Evolutionary conservation across 2,797 vertebrate genomes (phyloP).

Genomic region (Tolypeutes matacus): DNA sequence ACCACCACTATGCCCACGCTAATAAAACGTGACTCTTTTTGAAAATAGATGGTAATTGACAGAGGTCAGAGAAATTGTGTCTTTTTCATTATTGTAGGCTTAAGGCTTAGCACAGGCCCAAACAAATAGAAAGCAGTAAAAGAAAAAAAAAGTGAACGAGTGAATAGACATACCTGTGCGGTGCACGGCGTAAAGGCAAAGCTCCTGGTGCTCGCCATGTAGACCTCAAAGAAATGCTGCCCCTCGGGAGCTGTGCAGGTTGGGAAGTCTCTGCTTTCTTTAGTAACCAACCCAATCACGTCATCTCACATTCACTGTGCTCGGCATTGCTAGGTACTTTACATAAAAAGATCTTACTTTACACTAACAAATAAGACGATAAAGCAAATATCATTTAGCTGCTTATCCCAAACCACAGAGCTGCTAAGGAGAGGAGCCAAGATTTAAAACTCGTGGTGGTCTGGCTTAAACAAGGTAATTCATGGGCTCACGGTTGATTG

Average conservation of each 20-base stretch:
- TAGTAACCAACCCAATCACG: neutral
- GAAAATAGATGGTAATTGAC: neutral
- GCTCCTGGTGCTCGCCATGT: neutral
- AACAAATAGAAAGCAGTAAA: neutral
- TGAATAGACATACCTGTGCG: neutral
- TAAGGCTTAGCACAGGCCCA: neutral
- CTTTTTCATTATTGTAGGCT: neutral
- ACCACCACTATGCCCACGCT: neutral
- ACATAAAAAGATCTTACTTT: neutral
- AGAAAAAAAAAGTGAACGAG: neutral
- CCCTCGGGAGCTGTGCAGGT: neutral
- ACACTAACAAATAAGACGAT: neutral
- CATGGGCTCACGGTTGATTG: no score
- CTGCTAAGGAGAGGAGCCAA: neutral
- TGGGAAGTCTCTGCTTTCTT: neutral
- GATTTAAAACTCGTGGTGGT: neutral
- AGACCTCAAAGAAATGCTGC: neutral
- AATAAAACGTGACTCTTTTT: conserved; percentile 3
- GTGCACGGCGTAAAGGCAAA: neutral
- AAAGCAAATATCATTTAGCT: neutral
- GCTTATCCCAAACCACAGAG: neutral
- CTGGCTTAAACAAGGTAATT: no score
- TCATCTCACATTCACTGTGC: neutral
- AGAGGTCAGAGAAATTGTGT: neutral
- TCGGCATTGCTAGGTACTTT: neutral